Evolutionary conservation across 2,113 vertebrate species (phyloP), one percentile per base, ranked within the genome.

Genomic region (Pygoscelis antarcticus): DNA sequence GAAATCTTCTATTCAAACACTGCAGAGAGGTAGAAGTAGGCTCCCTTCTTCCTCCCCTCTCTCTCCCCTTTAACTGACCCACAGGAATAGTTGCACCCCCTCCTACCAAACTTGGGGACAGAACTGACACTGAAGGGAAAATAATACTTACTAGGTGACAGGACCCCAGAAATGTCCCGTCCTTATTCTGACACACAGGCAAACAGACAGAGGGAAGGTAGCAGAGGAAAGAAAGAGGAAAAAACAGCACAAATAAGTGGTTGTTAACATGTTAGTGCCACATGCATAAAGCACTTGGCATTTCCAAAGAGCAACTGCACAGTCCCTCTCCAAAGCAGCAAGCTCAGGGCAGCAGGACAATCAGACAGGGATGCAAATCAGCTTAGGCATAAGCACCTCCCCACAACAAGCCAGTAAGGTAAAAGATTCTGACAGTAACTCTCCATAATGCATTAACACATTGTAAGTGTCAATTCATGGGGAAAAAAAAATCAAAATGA

Each of bases 101-200:
- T 96, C 69, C 74, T 91, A 80, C 60, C 83, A 69, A 47, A 11
- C 42, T 93, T 61, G 58, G 40, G 72, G 78, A 95, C 70, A 54
- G 55, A 78, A 96, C 95, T 85, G 82, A 96, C 92, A 97, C 95
- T 97, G 96, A 96, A 97, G 65, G 91, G 95, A 97, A 97, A 88
- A 83, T 77, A 90, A 95, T 99, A 99, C 99, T 99, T 99, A 99
- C 99, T 99, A 99, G 98, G 99, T 98, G 98, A 99, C 98, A 98
- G 99, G 99, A 99, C 99, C 98, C 99, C 99, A 99, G 98, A 99
- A 98, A 88, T 99, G 98, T 96, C 99, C 99, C 98, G 97, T 99
- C 98, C 98, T 99, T 99, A 99, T 99, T 99, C 99, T 99, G 99
- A 99, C 97, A 99, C 97, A 98, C 97, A 98, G 97, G 97, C 94